phyloP scores from a whole-genome alignment of 2,113 vertebrate genomes.

The Prunella fulvescens region DNA sequence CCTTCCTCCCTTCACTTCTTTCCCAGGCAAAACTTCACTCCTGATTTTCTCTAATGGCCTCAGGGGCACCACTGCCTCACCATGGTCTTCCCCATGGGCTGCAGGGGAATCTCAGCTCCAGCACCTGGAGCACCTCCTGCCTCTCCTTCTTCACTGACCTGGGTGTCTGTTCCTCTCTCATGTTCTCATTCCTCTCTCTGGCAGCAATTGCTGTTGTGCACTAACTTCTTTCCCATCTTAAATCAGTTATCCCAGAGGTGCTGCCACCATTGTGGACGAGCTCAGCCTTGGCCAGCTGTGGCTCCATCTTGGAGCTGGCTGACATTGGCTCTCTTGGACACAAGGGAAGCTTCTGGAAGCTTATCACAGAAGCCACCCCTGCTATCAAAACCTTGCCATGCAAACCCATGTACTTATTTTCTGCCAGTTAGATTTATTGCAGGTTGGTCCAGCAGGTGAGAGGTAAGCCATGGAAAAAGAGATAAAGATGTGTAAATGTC shows the following conservation, averaged over 20 bases:
- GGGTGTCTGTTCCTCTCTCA: neutral
- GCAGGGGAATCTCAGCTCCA: neutral
- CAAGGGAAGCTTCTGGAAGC: neutral
- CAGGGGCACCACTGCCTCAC: neutral
- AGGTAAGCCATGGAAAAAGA: neutral
- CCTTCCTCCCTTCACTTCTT: neutral
- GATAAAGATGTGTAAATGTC: neutral
- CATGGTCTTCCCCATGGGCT: neutral
- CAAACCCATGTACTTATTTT: neutral
- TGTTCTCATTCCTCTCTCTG: neutral
- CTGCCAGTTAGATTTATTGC: neutral
- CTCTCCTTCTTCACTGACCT: neutral
- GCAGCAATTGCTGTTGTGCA: neutral
- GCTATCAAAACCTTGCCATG: neutral
- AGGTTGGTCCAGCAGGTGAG: neutral
- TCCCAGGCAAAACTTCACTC: neutral
- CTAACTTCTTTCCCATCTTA: neutral
- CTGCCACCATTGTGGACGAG: neutral
- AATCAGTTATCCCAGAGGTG: accelerated
- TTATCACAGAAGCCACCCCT: neutral
- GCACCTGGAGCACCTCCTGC: neutral
- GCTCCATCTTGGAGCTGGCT: accelerated
- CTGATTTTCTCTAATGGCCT: neutral
- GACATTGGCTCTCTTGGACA: neutral
- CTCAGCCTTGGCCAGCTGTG: neutral